Evolutionary conservation across 1,140 invertebrate species (phyloP).

Genomic region (Lasioglossum albipes): DNA sequence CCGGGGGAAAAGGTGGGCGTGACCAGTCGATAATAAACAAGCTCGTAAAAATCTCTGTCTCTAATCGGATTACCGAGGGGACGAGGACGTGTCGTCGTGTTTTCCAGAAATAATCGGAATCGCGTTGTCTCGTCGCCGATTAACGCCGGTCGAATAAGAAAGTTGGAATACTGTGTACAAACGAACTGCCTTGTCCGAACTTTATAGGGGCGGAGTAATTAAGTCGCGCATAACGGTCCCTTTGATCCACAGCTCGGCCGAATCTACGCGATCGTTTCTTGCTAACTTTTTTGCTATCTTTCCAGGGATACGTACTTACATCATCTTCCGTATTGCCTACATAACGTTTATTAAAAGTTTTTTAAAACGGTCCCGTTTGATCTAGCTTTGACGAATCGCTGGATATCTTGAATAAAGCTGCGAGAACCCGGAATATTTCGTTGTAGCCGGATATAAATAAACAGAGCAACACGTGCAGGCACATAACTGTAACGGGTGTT

Average conservation of each 20-base stretch:
- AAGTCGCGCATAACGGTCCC: background rate
- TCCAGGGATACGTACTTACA: background rate
- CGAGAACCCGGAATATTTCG: background rate
- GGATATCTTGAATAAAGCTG: background rate
- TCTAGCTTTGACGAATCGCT: background rate
- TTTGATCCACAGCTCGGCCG: background rate
- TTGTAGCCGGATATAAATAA: background rate
- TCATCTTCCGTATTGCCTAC: background rate
- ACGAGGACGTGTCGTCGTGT: background rate
- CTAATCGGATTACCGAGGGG: constrained; percentile 37
- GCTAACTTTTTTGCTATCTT: background rate
- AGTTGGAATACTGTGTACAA: background rate
- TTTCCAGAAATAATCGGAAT: constrained; percentile 14
- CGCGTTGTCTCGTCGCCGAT: background rate
- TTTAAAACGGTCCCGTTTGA: background rate
- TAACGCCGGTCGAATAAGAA: background rate
- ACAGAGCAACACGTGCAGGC: background rate
- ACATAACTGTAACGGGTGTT: background rate
- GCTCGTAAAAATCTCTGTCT: constrained; percentile 33
- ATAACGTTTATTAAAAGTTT: background rate
- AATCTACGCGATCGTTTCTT: too few relatives aligned
- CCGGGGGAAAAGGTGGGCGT: constrained; percentile 7
- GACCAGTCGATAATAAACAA: constrained; percentile 22
- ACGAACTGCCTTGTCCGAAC: background rate
- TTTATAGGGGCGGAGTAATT: background rate